Percentiles rank a stretch among this genome's conserved stretches.
Conservation (phyloP, 2,113 vertebrate species). For the Brienomyrus brachyistius region DNA sequence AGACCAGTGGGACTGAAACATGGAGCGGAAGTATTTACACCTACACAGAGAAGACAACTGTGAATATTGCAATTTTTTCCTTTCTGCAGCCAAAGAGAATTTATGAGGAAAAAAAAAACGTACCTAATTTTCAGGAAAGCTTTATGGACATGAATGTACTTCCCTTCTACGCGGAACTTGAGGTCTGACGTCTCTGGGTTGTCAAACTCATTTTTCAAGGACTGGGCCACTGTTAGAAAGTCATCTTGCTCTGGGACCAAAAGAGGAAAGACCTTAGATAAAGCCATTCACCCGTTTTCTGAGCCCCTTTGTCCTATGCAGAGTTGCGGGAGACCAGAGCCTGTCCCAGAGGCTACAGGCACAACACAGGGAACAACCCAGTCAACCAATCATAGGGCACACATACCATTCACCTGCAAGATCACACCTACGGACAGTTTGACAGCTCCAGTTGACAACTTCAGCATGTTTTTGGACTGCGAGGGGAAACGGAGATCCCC, state of each 20-base stretch:
- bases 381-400: neutral
- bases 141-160: slow-evolving; percentile 93
- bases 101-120: neutral
- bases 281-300: neutral
- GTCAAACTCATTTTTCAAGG: slow-evolving; percentile 92
- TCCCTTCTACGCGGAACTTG: slow-evolving; percentile 90
- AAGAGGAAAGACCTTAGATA: neutral
- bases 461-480: neutral
- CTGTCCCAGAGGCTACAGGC: neutral
- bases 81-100: neutral
- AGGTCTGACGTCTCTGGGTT: slow-evolving; percentile 90
- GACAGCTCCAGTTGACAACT: neutral
- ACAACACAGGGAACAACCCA: neutral
- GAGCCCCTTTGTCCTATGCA: no score
- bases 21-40: slow-evolving; percentile 94
- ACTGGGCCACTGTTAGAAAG: slow-evolving; percentile 88
- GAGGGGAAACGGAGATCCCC: neutral
- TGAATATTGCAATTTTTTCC: neutral
- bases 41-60: slow-evolving; percentile 47
- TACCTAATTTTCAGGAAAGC: slow-evolving; percentile 96
- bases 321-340: neutral
- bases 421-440: no score
- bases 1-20: slow-evolving; percentile 98
- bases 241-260: slow-evolving; percentile 78
- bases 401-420: neutral